phyloP scores from a whole-genome alignment of 2,888 invertebrate genomes.

The Omphaloscelis lunosa region DNA sequence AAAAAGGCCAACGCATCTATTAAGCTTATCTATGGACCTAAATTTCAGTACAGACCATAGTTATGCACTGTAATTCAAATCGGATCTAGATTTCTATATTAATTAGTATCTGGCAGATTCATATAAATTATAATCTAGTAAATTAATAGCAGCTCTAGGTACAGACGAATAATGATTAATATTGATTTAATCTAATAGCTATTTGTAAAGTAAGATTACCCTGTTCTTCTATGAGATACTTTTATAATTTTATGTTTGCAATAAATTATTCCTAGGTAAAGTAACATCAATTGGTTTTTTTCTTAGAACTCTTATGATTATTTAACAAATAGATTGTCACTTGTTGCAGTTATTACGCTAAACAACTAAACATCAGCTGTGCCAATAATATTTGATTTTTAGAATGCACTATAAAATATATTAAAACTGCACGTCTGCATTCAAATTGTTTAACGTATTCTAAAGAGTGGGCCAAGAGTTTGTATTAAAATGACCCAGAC shows the following conservation, averaged over 20 bases:
- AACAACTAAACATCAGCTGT: constrained; percentile 6
- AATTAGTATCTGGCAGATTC: constrained; percentile 5
- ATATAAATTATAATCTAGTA: not conserved
- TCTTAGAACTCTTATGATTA: constrained; percentile 9
- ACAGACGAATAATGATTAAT: not conserved
- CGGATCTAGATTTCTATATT: not conserved
- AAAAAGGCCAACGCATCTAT: constrained; percentile 53
- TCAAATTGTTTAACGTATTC: not conserved
- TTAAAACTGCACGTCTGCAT: constrained; percentile 10
- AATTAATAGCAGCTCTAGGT: not conserved
- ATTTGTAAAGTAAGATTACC: not conserved
- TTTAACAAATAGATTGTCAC: constrained; percentile 2
- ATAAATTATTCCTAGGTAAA: not conserved
- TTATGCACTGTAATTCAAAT: not conserved
- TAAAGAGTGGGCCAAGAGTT: constrained; percentile 2
- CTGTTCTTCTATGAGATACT: constrained; percentile 5
- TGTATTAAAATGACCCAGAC: constrained; percentile 31
- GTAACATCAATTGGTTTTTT: not conserved
- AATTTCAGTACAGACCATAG: constrained; percentile 15
- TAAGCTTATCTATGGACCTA: constrained; percentile 26
- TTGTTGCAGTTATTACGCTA: not conserved
- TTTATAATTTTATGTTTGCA: constrained; percentile 13
- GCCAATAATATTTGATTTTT: constrained; percentile 3
- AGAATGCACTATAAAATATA: constrained; percentile 2
- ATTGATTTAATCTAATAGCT: constrained; percentile 2